Evolutionary conservation across 1,140 invertebrate genomes (phyloP).

Genomic region (Euwallacea fornicatus): DNA sequence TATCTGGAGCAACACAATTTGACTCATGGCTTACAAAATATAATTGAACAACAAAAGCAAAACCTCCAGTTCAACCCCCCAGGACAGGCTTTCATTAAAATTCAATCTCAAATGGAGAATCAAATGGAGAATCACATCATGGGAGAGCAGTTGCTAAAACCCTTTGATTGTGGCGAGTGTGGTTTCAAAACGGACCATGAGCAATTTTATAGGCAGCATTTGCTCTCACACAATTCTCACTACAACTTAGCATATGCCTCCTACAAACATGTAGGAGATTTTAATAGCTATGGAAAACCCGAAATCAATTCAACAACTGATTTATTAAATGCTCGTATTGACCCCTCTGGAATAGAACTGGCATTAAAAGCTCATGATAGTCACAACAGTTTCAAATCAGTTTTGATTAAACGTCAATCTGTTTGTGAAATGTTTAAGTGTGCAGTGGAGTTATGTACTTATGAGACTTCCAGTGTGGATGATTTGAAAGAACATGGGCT

Average conservation of each 20-base stretch:
- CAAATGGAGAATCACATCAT: not conserved
- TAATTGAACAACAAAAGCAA: constrained; percentile 27
- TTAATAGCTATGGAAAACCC: constrained; percentile 3
- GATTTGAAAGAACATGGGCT: constrained; percentile 18
- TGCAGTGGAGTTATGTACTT: constrained; percentile 13
- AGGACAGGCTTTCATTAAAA: constrained; percentile 9
- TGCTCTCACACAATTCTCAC: constrained; percentile 17
- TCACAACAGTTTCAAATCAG: not conserved
- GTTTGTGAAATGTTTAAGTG: constrained; percentile 10
- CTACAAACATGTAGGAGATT: too few species aligned
- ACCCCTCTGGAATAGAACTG: too few species aligned
- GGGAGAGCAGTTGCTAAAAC: constrained; percentile 2
- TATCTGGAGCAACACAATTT: constrained; percentile 33
- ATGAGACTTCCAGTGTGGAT: constrained; percentile 8
- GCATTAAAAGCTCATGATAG: not conserved
- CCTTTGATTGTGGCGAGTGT: constrained; percentile 10
- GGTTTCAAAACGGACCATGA: constrained; percentile 26
- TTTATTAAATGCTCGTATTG: too few species aligned
- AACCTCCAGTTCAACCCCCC: constrained; percentile 14
- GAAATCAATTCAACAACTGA: not conserved
- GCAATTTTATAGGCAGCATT: constrained; percentile 20
- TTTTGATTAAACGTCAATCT: constrained; percentile 6
- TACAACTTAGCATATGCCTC: not conserved
- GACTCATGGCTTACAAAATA: constrained; percentile 27
- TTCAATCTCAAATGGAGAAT: not conserved